Evolutionary conservation across 1,140 invertebrate genomes (phyloP).

Genomic region (Philopotamus ludificatus): DNA sequence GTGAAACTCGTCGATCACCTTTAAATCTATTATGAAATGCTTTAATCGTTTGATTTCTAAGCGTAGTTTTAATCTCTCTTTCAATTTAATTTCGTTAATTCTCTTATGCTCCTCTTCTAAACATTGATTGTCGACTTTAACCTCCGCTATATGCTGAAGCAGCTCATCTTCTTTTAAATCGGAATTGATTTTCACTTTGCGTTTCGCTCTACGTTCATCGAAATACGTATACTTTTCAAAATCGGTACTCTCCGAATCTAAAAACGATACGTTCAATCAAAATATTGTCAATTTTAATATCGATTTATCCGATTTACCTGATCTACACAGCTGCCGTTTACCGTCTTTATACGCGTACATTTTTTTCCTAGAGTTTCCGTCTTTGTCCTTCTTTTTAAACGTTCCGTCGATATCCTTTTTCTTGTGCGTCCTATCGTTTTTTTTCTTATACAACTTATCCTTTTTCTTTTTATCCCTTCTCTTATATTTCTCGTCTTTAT

Average conservation of each 20-base stretch:
- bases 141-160: conserved; percentile 21
- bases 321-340: too few relatives aligned
- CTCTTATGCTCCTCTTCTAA: conserved; percentile 29
- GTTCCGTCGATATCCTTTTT: too few relatives aligned
- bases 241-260: conserved; percentile 36
- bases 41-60: conserved; percentile 34
- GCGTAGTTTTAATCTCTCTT: conserved; percentile 32
- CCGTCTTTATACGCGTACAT: too few relatives aligned
- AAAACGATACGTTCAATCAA: too few relatives aligned
- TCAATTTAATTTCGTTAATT: conserved; percentile 34
- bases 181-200: conserved; percentile 28
- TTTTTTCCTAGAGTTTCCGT: too few relatives aligned
- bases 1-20: conserved; percentile 19
- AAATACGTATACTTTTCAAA: conserved; percentile 39
- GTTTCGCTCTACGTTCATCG: conserved; percentile 35
- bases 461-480: too few relatives aligned
- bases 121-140: conserved; percentile 34
- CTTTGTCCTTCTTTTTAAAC: too few relatives aligned
- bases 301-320: too few relatives aligned
- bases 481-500: too few relatives aligned
- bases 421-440: too few relatives aligned
- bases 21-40: conserved; percentile 20
- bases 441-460: too few relatives aligned
- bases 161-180: conserved; percentile 21
- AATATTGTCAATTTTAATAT: too few relatives aligned